Evolutionary conservation across 2,888 invertebrate genomes (phyloP).

Genomic region (Chorisops tibialis): DNA sequence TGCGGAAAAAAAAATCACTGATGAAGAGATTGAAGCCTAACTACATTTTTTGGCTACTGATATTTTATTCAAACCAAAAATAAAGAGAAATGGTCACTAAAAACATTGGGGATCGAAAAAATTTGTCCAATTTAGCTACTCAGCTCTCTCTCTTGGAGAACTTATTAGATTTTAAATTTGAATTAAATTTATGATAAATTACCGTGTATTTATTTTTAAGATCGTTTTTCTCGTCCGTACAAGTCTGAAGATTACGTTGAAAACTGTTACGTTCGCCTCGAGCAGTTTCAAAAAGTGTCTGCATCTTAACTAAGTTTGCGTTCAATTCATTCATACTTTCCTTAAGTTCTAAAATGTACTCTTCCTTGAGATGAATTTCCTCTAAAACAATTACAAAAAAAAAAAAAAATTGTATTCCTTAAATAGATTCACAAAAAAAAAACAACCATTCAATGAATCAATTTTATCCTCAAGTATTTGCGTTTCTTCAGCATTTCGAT

Average conservation of each 20-base stretch:
- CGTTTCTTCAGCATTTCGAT: slow-evolving; percentile 47
- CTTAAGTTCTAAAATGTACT: slow-evolving; percentile 47
- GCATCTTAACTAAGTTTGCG: slow-evolving; percentile 45
- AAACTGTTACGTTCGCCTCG: slow-evolving; percentile 73
- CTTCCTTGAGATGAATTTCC: slow-evolving; percentile 48
- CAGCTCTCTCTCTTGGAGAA: no score
- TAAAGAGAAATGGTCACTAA: no score
- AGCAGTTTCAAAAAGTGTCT: slow-evolving; percentile 70
- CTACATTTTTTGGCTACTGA: no score
- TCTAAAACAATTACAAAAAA: slow-evolving; percentile 36
- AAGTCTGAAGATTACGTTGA: slow-evolving; percentile 67
- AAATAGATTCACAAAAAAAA: not conserved
- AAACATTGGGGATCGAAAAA: no score
- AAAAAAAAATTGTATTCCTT: not conserved
- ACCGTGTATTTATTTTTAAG: slow-evolving; percentile 72
- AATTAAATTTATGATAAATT: no score
- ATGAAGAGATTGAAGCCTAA: no score
- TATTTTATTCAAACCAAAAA: no score
- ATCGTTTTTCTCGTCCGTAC: slow-evolving; percentile 66
- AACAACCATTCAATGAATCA: slow-evolving; percentile 11
- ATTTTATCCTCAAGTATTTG: slow-evolving; percentile 43
- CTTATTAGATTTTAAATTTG: no score
- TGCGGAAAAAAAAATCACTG: no score
- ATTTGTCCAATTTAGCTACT: no score
- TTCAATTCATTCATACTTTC: slow-evolving; percentile 47